Percentiles rank a stretch among this genome's conserved stretches.
Conservation (phyloP, 2,888 invertebrate species). For the Trissolcus brochymenae region DNA sequence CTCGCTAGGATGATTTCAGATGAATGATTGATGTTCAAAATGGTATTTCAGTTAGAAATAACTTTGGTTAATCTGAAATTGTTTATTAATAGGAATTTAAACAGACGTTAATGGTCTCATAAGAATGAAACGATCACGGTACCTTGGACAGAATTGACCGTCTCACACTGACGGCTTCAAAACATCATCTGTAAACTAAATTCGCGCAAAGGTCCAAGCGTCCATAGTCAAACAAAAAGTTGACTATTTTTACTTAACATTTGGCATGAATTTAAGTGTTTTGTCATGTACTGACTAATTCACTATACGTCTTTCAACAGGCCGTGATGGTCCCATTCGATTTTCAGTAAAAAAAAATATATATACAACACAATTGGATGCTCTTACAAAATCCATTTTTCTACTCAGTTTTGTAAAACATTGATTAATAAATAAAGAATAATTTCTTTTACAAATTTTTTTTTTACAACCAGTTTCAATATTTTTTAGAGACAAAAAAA, state of each 20-base stretch:
- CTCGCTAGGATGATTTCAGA: no score
- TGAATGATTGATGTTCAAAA: no score
- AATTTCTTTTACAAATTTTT: no score
- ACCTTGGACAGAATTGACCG: slow-evolving; percentile 37
- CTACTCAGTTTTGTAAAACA: no score
- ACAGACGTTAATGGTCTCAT: slow-evolving; percentile 40
- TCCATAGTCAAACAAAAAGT: no score
- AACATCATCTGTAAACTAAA: slow-evolving; percentile 26
- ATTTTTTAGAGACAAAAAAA: no score
- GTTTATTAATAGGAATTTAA: slow-evolving; percentile 34
- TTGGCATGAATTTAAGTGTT: slow-evolving; percentile 41
- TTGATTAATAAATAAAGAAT: no score
- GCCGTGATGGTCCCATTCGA: slow-evolving; percentile 3
- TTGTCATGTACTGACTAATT: slow-evolving; percentile 37
- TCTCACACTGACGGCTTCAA: slow-evolving; percentile 46
- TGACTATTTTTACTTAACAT: slow-evolving; percentile 46
- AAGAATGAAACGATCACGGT: slow-evolving; percentile 5
- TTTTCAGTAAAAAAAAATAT: background rate
- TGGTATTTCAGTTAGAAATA: no score
- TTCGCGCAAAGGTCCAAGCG: slow-evolving; percentile 14
- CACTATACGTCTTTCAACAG: slow-evolving; percentile 21
- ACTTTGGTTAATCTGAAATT: background rate
- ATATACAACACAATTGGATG: background rate
- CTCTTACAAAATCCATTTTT: no score
- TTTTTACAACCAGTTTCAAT: no score